These are phyloP conservation scores for Drosophila hamatofila DNA, from an alignment of 2,888 invertebrate species.

Conservation along the genomic window DNA sequence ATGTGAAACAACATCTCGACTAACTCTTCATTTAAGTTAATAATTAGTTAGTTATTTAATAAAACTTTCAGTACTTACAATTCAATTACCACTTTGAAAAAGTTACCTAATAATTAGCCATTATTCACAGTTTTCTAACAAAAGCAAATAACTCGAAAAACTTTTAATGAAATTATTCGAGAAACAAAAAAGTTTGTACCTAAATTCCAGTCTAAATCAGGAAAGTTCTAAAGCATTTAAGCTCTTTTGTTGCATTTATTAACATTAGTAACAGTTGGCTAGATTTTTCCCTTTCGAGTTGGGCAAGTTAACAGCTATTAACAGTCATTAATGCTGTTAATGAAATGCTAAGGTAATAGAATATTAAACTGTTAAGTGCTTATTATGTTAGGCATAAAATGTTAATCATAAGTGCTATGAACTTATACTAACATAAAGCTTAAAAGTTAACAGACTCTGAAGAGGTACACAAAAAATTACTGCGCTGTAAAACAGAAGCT, in stretches of 20 bases:
- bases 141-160: not conserved
- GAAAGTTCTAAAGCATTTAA: not conserved
- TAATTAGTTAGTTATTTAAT: not conserved
- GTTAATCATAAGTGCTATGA: not conserved
- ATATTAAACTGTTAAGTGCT: not conserved
- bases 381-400: not conserved
- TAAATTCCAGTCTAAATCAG: not conserved
- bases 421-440: not conserved
- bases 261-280: not conserved
- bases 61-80: not conserved
- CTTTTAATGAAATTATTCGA: not conserved
- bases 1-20: not conserved
- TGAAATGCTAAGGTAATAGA: not conserved
- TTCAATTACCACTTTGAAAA: not conserved
- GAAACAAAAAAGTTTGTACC: not conserved
- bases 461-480: not conserved
- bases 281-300: not conserved
- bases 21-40: too few species aligned
- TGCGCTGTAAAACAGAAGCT: not conserved
- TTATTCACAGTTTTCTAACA: not conserved
- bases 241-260: not conserved
- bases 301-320: not conserved
- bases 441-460: constrained; percentile 1
- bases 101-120: not conserved
- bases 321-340: not conserved